phyloP scores from a whole-genome alignment of 1,140 invertebrate genomes.

The Cardiocondyla obscurior region DNA sequence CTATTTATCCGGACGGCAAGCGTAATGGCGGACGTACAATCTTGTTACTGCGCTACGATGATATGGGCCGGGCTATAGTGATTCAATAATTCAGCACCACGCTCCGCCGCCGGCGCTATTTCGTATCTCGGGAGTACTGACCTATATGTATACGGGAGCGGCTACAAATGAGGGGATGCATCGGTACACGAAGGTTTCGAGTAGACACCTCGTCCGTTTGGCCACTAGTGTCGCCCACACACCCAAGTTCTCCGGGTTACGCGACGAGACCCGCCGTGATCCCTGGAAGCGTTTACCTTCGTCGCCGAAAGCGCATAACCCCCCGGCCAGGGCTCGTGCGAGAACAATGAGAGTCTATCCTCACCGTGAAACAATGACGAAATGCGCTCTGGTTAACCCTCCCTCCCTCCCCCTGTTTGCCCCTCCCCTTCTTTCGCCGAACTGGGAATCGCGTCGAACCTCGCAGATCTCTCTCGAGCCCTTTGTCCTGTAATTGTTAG shows the following conservation, averaged over 20 bases:
- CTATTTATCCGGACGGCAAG: conserved; percentile 49
- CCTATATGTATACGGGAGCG: conserved; percentile 14
- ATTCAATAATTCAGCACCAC: conserved; percentile 63
- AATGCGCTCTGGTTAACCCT: conserved; percentile 57
- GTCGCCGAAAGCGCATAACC: conserved; percentile 14
- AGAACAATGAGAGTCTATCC: conserved; percentile 59
- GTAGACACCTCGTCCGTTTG: conserved; percentile 7
- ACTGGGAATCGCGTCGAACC: conserved; percentile 38
- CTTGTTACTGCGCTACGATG: conserved; percentile 55
- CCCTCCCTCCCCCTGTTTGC: too few species aligned
- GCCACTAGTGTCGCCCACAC: background rate
- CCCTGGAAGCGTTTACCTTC: background rate
- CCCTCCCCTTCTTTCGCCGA: too few species aligned
- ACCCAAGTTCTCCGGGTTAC: conserved; percentile 24
- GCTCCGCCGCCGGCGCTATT: conserved; percentile 49
- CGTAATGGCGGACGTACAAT: conserved; percentile 57
- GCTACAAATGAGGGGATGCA: conserved; percentile 42
- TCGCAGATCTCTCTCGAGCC: conserved; percentile 3
- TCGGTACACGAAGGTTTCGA: background rate
- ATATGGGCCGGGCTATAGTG: conserved; percentile 54
- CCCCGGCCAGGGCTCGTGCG: conserved; percentile 6
- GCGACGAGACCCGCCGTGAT: conserved; percentile 4
- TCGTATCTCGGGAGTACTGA: conserved; percentile 55
- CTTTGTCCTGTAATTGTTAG: conserved; percentile 66
- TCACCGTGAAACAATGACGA: conserved; percentile 53